Base-by-base conservation (phyloP, 1,140 invertebrate species). In the Ips typographus region DNA sequence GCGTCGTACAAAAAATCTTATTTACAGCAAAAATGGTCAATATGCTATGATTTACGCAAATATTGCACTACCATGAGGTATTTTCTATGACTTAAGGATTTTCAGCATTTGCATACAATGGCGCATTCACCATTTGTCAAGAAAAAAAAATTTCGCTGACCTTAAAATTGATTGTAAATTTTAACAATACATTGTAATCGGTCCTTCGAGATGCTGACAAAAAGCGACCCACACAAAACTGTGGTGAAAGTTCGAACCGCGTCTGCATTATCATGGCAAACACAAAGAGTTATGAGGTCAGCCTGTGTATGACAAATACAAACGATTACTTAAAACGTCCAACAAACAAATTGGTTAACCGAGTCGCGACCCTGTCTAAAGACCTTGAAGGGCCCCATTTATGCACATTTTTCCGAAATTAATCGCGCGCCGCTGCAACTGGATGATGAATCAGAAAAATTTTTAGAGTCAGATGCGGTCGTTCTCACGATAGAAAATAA, bases 291-390 rank as follows among this genome's bases (percentile, higher is more conserved):
- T 49, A 49, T 49, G 58, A 60, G 58, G n/a, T 55, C 37, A 55
- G 6, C 37, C 8, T 22, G 37, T 55, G 52, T 36, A 55, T 44
- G 58, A 60, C 58, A 60, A 44, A 41, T 44, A 60, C 40, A 60
- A 41, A 60, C 58, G 40, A 41, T 60, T 60, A 60, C 8, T 60
- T n/a, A 60, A 60, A 40, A 5, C 58, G n/a, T 55, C 37, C 52
- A 22, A 36, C 37, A 55, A 60, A 60, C 40, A 60, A 42, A 44
- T 44, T 44, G n/a, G 40, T 41, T 7, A 2, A 36, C 40, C 22
- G 7, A 22, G 44, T 49, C 44, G 44, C 58, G 58, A 44, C 58
- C 58, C 58, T 60, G 58, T 8, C 7, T 22, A 5, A 36, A 40
- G 40, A 6, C 58, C 40, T 60, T 37, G 58, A 60, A 7, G 58